Base-by-base conservation (phyloP, 2,797 vertebrate species). In the Pangasius larnaudii region DNA sequence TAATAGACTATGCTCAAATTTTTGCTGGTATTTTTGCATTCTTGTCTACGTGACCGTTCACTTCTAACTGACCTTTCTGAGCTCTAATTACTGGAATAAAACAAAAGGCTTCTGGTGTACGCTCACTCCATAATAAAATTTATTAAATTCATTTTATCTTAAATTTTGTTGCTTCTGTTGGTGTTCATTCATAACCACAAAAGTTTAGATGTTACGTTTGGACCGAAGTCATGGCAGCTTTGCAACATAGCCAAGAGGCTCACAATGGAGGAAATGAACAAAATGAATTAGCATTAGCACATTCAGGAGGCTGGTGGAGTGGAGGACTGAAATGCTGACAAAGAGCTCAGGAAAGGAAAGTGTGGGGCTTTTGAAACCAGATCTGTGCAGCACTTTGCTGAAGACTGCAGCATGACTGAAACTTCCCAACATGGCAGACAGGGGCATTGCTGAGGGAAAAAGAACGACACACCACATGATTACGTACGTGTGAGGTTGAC, bases 351-450 rank as follows among this genome's bases (percentile, higher is more conserved):
- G 61, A 46, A 63, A 63, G 77, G 42, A 85, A 85, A 56, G 82
- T 84, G 82, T 79, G 74, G 61, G 82, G 24, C 74, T 85, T 85
- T 56, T 85, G 46, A 88, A 84, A 88, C 33, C 59, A 42, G 82
- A 88, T 84, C 82, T 56, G 81, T 36, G 69, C 86, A 77, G 80
- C 53, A 87, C 39, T 65, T 81, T 56, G 56, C 39, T 51, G 42
- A 36, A 46, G 72, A 77, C 74, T 71, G 81, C 61, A 80, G 63
- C 39, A 36, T 18, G 79, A 82, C 58, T 42, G 78, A 30, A 78
- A 58, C 49, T 78, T 53, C 82, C 59, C 33, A 53, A 51, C 46
- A 69, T 24, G 63, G 30, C 82, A 36, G 61, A 42, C 33, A 8
- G 79, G 33, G 33, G 77, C 56, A 42, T 42, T 81, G 42, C 33